These are phyloP conservation scores for Hippopotamyrus pictus DNA, from an alignment of 2,797 vertebrate genomes.

Conservation along the genomic window DNA sequence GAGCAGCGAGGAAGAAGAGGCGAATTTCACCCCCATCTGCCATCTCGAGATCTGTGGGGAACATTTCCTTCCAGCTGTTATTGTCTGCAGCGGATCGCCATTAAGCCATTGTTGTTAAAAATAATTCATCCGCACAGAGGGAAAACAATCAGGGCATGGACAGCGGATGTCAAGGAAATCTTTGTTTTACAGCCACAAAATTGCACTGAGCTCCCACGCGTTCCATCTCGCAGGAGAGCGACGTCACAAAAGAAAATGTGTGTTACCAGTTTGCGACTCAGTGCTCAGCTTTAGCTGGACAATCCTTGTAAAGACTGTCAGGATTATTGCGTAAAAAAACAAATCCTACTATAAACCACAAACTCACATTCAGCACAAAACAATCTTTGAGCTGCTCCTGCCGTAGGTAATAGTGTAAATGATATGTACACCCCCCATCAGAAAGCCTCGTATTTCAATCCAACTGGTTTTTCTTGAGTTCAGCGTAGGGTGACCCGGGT, in stretches of 20 bases:
- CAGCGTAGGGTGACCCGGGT: background rate
- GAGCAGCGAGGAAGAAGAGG: background rate
- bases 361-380: constrained; percentile 3
- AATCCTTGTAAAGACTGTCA: background rate
- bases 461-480: constrained; percentile 5
- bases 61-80: constrained; percentile 55
- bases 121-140: constrained; percentile 43
- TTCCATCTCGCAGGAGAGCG: background rate
- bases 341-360: constrained; percentile 7
- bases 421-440: background rate
- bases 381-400: background rate
- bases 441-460: constrained; percentile 8
- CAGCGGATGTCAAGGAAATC: constrained; percentile 54
- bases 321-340: background rate
- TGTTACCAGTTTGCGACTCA: background rate
- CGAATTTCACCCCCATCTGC: background rate
- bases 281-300: background rate
- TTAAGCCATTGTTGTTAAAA: constrained; percentile 53
- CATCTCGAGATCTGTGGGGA: constrained; percentile 22
- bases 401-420: background rate
- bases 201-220: background rate
- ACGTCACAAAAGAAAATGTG: background rate
- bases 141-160: constrained; percentile 33
- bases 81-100: constrained; percentile 34
- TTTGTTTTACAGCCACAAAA: constrained; percentile 39